Evolutionary conservation across 2,797 vertebrate species (phyloP).

Genomic region (Eptatretus atami): DNA sequence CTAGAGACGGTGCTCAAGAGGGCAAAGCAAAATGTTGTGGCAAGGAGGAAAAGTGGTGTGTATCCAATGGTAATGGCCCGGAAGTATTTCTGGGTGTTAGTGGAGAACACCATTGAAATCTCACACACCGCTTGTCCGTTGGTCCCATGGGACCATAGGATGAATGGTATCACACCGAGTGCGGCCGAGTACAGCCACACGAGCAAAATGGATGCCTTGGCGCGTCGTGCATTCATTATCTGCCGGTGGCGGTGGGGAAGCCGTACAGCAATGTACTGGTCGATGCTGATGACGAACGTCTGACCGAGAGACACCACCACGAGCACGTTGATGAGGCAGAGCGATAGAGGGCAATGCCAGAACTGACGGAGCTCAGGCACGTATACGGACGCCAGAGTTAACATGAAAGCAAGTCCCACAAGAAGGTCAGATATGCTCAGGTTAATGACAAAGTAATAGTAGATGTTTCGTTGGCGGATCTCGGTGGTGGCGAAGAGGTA

Average conservation of each 20-base stretch:
- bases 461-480: background rate
- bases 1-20: background rate
- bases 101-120: background rate
- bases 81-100: background rate
- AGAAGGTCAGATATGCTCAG: slow-evolving; percentile 3
- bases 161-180: slow-evolving; percentile 1
- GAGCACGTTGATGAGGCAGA: background rate
- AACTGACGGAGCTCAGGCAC: background rate
- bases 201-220: background rate
- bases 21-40: background rate
- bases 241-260: slow-evolving; percentile 1
- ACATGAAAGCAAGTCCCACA: slow-evolving; percentile 1
- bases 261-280: slow-evolving; percentile 1
- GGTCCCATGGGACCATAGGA: background rate
- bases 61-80: slow-evolving; percentile 2
- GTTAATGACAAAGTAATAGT: slow-evolving; percentile 4
- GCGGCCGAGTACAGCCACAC: slow-evolving; percentile 2
- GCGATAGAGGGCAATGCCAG: slow-evolving; percentile 2
- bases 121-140: background rate
- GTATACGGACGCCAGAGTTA: slow-evolving; percentile 1
- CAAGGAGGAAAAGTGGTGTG: slow-evolving; percentile 1
- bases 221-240: background rate
- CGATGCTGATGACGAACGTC: slow-evolving; percentile 5
- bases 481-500: slow-evolving; percentile 5
- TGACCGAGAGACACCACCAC: slow-evolving; percentile 5